A percentile compares a stretch with the other conserved stretches of the same genome.
These are phyloP conservation scores for Epiblema foenella DNA, from an alignment of 2,888 invertebrate species.

Conservation along the genomic window DNA sequence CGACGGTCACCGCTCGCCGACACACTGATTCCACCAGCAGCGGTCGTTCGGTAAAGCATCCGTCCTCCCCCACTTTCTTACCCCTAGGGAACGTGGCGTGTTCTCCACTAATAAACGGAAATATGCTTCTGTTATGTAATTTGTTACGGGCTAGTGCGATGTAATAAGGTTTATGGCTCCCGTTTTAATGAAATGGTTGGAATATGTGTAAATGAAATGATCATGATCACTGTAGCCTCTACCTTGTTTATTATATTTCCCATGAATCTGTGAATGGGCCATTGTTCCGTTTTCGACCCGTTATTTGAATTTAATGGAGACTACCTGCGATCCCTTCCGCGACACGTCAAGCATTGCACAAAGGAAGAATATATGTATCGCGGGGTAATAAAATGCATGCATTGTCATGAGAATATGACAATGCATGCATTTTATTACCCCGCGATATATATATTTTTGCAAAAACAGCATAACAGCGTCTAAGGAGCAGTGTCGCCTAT, in stretches of 20 bases:
- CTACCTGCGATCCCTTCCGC: conserved; percentile 32
- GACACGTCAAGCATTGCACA: background rate
- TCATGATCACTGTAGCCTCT: background rate
- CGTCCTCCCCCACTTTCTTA: background rate
- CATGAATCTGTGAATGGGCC: conserved; percentile 9
- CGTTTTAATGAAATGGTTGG: conserved; percentile 4
- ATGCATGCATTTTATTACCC: conserved; percentile 7
- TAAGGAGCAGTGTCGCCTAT: background rate
- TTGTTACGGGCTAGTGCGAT: conserved; percentile 10
- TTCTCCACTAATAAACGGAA: conserved; percentile 29
- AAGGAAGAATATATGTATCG: background rate
- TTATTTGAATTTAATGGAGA: conserved; percentile 6
- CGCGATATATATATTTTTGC: background rate
- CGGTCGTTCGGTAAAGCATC: conserved; percentile 30
- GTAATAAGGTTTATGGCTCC: conserved; percentile 9
- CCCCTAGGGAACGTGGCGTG: conserved; percentile 32
- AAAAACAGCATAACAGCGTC: conserved; percentile 6
- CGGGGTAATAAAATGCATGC: conserved; percentile 2
- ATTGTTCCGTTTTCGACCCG: conserved; percentile 17
- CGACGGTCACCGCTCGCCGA: conserved; percentile 48
- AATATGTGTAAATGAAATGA: background rate
- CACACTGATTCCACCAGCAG: conserved; percentile 18
- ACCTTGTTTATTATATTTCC: background rate
- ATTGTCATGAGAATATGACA: conserved; percentile 7
- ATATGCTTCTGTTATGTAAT: conserved; percentile 26